These are phyloP conservation scores for Cossypha polioptera DNA, from an alignment of 2,797 vertebrate species.

Conservation along the genomic window DNA sequence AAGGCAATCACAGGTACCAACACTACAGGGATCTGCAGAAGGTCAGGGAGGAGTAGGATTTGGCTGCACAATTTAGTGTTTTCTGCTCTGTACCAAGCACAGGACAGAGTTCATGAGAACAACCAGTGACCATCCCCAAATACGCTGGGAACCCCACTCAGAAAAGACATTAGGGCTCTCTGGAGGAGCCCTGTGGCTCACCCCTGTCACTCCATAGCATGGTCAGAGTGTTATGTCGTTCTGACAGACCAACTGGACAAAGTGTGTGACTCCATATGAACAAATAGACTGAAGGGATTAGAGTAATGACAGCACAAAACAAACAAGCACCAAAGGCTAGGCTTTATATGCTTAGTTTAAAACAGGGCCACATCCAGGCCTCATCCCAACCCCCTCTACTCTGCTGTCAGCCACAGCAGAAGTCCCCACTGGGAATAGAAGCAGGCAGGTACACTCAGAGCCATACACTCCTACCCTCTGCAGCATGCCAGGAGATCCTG, in stretches of 20 bases:
- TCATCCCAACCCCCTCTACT: neutral
- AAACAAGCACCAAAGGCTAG: neutral
- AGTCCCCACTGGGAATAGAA: neutral
- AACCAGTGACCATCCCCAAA: neutral
- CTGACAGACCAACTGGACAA: neutral
- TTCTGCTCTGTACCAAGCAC: neutral
- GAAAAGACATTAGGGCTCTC: neutral
- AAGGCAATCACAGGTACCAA: neutral
- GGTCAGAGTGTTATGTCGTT: neutral
- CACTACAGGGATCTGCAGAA: neutral
- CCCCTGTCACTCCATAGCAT: neutral
- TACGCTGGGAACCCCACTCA: neutral
- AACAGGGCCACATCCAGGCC: neutral
- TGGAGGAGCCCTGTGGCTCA: neutral
- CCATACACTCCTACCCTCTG: neutral
- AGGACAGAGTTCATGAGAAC: neutral
- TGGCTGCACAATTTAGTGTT: neutral
- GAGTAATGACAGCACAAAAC: slow-evolving; percentile 35
- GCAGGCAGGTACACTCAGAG: fast-evolving
- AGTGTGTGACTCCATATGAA: neutral
- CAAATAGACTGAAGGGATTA: slow-evolving; percentile 27
- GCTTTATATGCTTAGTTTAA: neutral
- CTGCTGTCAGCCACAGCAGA: neutral
- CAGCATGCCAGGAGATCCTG: neutral
- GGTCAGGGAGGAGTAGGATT: neutral